Conservation (phyloP, 2,888 invertebrate species). For the Cantharis nigra region DNA sequence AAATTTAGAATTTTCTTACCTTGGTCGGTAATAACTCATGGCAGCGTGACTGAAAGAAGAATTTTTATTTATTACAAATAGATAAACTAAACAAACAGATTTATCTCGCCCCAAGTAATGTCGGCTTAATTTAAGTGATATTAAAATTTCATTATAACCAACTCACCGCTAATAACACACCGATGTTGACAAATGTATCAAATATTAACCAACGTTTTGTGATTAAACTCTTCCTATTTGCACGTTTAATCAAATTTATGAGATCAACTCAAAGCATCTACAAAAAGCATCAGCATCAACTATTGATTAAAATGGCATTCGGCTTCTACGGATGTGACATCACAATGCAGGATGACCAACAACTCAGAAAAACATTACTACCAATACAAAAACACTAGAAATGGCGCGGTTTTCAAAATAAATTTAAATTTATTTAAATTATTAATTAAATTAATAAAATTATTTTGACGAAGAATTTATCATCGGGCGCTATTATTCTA, state of each 20-base stretch:
- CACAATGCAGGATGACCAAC: not conserved
- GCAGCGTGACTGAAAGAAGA: constrained; percentile 42
- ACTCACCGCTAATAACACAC: not conserved
- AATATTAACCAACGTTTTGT: not conserved
- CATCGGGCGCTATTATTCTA: no score
- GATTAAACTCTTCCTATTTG: not conserved
- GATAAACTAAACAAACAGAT: not conserved
- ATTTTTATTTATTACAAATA: not conserved
- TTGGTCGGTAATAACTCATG: constrained; percentile 51
- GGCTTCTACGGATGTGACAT: not conserved
- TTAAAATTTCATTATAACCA: not conserved
- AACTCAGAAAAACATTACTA: not conserved
- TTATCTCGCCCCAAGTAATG: not conserved
- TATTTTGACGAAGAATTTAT: no score
- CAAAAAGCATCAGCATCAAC: not conserved
- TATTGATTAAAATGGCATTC: not conserved
- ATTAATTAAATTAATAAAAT: no score
- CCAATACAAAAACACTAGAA: not conserved
- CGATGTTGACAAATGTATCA: not conserved
- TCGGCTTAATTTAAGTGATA: not conserved
- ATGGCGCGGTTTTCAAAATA: not conserved
- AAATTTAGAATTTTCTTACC: constrained; percentile 39
- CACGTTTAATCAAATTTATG: not conserved
- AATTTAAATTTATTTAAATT: no score
- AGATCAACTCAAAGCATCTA: not conserved